Percentiles rank a stretch among this genome's conserved stretches.
Evolutionary conservation across 2,113 vertebrate genomes (phyloP).

Genomic region (Equus przewalskii): DNA sequence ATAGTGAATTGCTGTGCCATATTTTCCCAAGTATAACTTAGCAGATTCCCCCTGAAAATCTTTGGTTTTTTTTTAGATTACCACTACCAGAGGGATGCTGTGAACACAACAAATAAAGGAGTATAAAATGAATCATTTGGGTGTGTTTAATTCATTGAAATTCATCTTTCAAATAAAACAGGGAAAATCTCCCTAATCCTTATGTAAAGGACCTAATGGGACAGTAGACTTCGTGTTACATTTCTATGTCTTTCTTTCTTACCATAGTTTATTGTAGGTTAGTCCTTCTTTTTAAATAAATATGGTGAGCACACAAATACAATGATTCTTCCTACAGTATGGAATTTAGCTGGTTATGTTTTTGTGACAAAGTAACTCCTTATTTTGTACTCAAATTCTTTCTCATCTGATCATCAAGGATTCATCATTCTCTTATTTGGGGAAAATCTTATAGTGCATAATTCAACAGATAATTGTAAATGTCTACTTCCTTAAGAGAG

Average conservation of each 20-base stretch:
- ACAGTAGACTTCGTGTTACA: neutral
- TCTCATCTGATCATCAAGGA: neutral
- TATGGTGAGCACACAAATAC: neutral
- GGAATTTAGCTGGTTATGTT: neutral
- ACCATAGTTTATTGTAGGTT: neutral
- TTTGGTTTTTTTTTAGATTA: neutral
- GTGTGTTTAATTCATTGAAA: neutral
- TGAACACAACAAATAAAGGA: neutral
- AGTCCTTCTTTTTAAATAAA: neutral
- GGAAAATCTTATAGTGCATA: neutral
- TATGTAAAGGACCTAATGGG: neutral
- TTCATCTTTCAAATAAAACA: neutral
- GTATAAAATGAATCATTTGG: neutral
- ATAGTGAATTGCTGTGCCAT: neutral
- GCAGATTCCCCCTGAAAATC: neutral
- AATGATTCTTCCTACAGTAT: neutral
- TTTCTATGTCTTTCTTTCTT: neutral
- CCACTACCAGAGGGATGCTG: neutral
- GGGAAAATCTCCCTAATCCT: neutral
- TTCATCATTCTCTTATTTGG: neutral
- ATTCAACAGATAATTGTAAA: neutral
- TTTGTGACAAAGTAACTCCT: neutral
- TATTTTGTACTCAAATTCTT: neutral
- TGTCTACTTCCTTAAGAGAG: neutral
- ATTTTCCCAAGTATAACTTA: neutral